phyloP scores from a whole-genome alignment of 1,140 invertebrate species.

The Neodiprion virginianus region DNA sequence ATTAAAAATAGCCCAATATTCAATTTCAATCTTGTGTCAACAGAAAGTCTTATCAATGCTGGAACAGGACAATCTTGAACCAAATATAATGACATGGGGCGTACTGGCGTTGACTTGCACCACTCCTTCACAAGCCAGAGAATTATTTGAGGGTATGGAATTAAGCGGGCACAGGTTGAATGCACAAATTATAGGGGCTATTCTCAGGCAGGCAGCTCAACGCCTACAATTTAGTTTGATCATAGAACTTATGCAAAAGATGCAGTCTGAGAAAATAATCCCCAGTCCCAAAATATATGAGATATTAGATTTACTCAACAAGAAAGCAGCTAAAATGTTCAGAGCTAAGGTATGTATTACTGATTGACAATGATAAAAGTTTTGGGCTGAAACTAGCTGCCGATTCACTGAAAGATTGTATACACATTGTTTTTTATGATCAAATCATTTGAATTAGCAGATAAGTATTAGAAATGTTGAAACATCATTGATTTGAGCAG shows the following conservation, averaged over 20 bases:
- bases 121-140: constrained; percentile 64
- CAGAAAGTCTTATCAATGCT: constrained; percentile 72
- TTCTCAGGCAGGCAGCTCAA: constrained; percentile 69
- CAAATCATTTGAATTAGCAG: no score
- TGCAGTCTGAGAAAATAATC: constrained; percentile 66
- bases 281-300: constrained; percentile 66
- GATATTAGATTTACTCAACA: constrained; percentile 63
- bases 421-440: no score
- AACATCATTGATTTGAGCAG: no score
- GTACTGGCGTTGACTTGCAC: constrained; percentile 80
- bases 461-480: no score
- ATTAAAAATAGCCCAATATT: no score
- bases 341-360: constrained; percentile 55
- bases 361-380: no score
- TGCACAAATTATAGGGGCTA: constrained; percentile 72
- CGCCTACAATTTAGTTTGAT: constrained; percentile 70
- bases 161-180: constrained; percentile 72
- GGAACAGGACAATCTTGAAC: constrained; percentile 63
- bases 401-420: no score
- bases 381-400: no score
- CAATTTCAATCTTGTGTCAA: constrained; percentile 17
- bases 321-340: constrained; percentile 52
- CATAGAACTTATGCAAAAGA: constrained; percentile 70
- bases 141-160: constrained; percentile 75
- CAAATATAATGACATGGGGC: constrained; percentile 86